Evolutionary conservation across 2,113 vertebrate species (phyloP).

Genomic region (Numida meleagris): DNA sequence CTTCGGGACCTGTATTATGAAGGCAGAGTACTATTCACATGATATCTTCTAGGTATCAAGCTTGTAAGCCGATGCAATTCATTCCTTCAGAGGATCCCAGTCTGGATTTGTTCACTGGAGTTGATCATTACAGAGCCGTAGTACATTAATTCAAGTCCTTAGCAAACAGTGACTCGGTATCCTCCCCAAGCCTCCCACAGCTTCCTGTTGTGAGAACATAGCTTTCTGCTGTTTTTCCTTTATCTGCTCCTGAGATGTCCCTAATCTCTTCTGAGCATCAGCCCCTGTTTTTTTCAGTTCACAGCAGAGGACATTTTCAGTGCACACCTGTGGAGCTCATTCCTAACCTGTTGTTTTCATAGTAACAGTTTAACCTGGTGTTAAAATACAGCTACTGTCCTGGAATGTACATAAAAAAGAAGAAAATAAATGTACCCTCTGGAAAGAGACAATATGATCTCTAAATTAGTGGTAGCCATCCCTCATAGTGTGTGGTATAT

Average conservation of each 20-base stretch:
- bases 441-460: not conserved
- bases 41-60: not conserved
- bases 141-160: not conserved
- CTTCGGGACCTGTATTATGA: not conserved
- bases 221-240: not conserved
- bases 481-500: not conserved
- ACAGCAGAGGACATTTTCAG: not conserved
- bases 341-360: not conserved
- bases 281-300: not conserved
- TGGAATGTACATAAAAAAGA: not conserved
- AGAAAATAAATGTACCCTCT: not conserved
- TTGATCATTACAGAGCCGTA: not conserved
- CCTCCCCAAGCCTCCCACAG: not conserved
- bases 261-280: not conserved
- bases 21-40: not conserved
- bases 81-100: not conserved
- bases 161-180: not conserved
- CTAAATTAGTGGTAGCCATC: not conserved
- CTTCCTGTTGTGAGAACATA: not conserved
- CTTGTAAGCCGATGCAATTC: not conserved
- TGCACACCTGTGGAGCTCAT: not conserved
- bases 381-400: not conserved
- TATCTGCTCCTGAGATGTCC: not conserved
- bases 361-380: not conserved
- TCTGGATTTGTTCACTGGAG: not conserved